Percentiles rank a stretch among this genome's conserved stretches.
These are phyloP conservation scores for Dryocosmus kuriphilus DNA, from an alignment of 2,888 invertebrate genomes.

Conservation along the genomic window DNA sequence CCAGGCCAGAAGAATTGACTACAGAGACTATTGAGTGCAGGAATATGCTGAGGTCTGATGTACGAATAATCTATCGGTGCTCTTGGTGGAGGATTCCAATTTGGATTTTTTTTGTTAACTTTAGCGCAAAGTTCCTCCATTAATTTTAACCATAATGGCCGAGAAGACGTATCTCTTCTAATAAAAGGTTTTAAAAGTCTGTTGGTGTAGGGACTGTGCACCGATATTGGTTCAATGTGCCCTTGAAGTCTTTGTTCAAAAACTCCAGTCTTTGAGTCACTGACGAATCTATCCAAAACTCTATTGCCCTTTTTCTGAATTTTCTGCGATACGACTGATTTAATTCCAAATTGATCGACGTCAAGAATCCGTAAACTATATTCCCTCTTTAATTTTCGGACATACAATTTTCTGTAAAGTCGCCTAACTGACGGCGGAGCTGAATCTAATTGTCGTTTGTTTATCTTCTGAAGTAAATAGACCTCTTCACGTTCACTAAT, in stretches of 20 bases:
- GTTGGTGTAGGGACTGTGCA: conserved; percentile 86
- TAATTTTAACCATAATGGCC: conserved; percentile 86
- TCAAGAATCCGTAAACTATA: conserved; percentile 80
- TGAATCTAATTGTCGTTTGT: conserved; percentile 64
- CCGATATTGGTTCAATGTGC: conserved; percentile 79
- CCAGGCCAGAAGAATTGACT: conserved; percentile 95
- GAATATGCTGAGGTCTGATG: conserved; percentile 91
- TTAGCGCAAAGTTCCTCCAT: conserved; percentile 82
- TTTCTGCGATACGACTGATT: conserved; percentile 49
- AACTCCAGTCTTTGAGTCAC: conserved; percentile 58
- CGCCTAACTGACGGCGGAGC: conserved; percentile 75
- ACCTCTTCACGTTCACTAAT: conserved; percentile 79
- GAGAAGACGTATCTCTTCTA: conserved; percentile 83
- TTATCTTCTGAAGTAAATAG: conserved; percentile 74
- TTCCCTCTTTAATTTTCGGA: conserved; percentile 81
- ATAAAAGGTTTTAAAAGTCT: conserved; percentile 91
- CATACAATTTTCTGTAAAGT: conserved; percentile 81
- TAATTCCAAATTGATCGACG: conserved; percentile 76
- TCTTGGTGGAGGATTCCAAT: conserved; percentile 77
- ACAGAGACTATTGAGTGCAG: conserved; percentile 90
- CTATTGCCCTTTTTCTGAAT: conserved; percentile 60
- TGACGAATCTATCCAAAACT: conserved; percentile 71
- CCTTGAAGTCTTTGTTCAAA: conserved; percentile 79
- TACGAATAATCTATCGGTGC: conserved; percentile 91
- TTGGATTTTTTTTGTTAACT: conserved; percentile 78